phyloP scores from a whole-genome alignment of 1,140 invertebrate species.

The Papilio polytes region DNA sequence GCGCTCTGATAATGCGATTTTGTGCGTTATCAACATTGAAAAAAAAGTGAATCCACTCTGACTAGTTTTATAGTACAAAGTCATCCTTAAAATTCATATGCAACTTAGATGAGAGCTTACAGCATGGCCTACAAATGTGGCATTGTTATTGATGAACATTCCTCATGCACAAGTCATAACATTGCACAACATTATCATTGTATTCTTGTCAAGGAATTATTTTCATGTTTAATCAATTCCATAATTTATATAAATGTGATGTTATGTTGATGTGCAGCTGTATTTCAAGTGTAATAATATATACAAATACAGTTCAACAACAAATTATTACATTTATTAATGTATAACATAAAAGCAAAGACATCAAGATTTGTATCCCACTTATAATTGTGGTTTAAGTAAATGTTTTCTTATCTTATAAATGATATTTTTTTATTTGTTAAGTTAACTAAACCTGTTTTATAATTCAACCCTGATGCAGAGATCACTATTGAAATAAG shows the following conservation, averaged over 20 bases:
- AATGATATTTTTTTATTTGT: no score
- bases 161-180: conserved; percentile 12
- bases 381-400: no score
- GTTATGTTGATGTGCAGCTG: background rate
- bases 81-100: background rate
- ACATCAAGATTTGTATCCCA: no score
- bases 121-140: background rate
- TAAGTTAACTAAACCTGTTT: no score
- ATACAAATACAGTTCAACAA: no score
- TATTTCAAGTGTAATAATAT: no score
- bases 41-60: conserved; percentile 15
- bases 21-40: conserved; percentile 38
- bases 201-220: background rate
- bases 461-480: no score
- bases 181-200: background rate
- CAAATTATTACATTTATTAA: no score
- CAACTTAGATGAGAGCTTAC: background rate
- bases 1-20: conserved; percentile 50
- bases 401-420: no score
- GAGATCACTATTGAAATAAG: no score
- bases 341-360: no score
- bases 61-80: background rate
- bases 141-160: background rate
- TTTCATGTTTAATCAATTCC: conserved; percentile 9
- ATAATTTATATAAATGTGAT: conserved; percentile 1